Conservation (phyloP, 1,140 invertebrate species). For the Armadillidium nasatum region DNA sequence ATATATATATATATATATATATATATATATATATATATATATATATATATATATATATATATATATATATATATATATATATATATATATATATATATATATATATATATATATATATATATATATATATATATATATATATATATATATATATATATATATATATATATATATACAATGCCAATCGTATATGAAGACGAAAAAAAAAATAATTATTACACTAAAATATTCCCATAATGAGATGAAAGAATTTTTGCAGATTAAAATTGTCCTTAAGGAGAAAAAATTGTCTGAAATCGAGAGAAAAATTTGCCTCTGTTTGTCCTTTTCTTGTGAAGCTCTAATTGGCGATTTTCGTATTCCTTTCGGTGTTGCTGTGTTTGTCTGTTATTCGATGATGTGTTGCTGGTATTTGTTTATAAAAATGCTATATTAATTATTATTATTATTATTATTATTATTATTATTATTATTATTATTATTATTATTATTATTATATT, state of each 20-base stretch:
- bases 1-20: slow-evolving; percentile 11
- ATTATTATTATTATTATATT: neutral
- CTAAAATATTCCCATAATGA: no score
- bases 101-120: slow-evolving; percentile 15
- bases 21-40: neutral
- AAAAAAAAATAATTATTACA: no score
- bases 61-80: neutral
- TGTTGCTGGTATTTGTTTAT: no score
- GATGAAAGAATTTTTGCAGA: no score
- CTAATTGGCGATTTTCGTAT: no score
- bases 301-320: no score
- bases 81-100: neutral
- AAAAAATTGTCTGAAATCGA: no score
- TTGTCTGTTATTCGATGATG: no score
- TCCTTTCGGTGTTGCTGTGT: no score
- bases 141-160: slow-evolving; percentile 15
- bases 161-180: neutral
- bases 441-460: neutral
- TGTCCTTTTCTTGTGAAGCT: no score
- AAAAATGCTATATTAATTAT: neutral
- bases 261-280: no score
- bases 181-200: no score
- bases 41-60: neutral
- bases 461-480: neutral
- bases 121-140: slow-evolving; percentile 9